These are phyloP conservation scores for Sebastes schlegelii DNA, from an alignment of 2,113 vertebrate genomes.

Conservation along the genomic window DNA sequence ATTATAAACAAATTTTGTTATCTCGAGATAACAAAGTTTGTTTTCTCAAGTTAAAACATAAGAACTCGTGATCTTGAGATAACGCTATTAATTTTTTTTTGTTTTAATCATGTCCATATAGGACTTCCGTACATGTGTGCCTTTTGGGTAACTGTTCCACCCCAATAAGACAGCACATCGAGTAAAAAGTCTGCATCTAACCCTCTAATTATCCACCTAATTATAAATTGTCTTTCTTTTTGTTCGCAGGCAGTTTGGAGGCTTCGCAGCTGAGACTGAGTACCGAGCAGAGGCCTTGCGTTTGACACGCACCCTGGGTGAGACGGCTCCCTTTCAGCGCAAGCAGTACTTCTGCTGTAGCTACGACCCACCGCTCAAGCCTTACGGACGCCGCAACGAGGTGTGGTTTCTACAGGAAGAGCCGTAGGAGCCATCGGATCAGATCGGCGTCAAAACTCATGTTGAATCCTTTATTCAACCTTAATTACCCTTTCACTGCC, in stretches of 20 bases:
- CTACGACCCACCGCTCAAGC: slow-evolving; percentile 92
- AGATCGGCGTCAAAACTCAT: neutral
- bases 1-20: too few species aligned
- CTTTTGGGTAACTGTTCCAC: neutral
- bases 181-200: neutral
- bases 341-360: slow-evolving; percentile 91
- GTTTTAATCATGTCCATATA: too few species aligned
- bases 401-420: slow-evolving; percentile 92
- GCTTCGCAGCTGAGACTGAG: slow-evolving; percentile 90
- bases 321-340: slow-evolving; percentile 83
- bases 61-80: too few species aligned
- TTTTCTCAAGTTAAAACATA: too few species aligned
- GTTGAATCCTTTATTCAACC: slow-evolving; percentile 22
- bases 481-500: neutral
- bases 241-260: slow-evolving; percentile 89
- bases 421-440: slow-evolving; percentile 58
- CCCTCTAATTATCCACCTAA: neutral
- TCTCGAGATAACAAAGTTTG: too few species aligned
- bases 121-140: neutral
- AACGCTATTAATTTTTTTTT: too few species aligned
- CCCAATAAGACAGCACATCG: neutral
- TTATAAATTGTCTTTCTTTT: neutral
- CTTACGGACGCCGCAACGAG: slow-evolving; percentile 91
- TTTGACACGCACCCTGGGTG: slow-evolving; percentile 87
- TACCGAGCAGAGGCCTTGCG: slow-evolving; percentile 86